A percentile compares a stretch with the other conserved stretches of the same genome.
phyloP scores from a whole-genome alignment of 2,888 invertebrate genomes.

The Stegophylla sp. region DNA sequence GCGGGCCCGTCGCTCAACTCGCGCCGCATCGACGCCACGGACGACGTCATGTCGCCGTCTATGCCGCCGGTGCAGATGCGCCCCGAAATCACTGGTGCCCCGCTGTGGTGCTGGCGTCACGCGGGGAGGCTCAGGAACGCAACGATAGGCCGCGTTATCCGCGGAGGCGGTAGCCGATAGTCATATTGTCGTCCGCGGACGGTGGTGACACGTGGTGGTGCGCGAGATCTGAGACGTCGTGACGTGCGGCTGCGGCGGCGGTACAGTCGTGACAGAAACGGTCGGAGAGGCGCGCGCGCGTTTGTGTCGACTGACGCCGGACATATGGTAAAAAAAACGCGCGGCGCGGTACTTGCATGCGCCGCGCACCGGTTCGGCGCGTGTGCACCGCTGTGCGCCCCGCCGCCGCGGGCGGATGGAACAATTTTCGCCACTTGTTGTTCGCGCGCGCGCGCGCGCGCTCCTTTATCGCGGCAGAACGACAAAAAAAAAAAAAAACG shows the following conservation, averaged over 20 bases:
- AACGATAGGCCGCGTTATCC: no score
- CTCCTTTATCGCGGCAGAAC: neutral
- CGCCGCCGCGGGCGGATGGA: conserved; percentile 45
- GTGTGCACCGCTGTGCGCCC: no score
- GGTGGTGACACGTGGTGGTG: neutral
- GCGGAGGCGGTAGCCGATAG: neutral
- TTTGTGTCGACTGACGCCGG: conserved; percentile 22
- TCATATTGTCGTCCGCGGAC: neutral
- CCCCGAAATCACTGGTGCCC: neutral
- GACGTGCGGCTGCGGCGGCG: neutral
- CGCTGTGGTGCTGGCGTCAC: neutral
- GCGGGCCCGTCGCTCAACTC: conserved; percentile 39
- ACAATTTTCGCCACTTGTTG: conserved; percentile 42
- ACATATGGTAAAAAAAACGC: no score
- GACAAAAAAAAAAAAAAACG: conserved; percentile 12
- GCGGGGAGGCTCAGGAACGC: neutral
- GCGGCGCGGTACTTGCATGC: no score
- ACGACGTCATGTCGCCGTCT: neutral
- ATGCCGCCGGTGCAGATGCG: neutral
- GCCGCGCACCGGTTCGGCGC: neutral
- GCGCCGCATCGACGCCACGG: conserved; percentile 29
- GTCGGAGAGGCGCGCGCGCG: conserved; percentile 24
- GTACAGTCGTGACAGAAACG: neutral
- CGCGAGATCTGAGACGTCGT: neutral
- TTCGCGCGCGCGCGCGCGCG: no score